These are phyloP conservation scores for Pipa parva DNA, from an alignment of 2,113 vertebrate genomes.

Conservation along the genomic window DNA sequence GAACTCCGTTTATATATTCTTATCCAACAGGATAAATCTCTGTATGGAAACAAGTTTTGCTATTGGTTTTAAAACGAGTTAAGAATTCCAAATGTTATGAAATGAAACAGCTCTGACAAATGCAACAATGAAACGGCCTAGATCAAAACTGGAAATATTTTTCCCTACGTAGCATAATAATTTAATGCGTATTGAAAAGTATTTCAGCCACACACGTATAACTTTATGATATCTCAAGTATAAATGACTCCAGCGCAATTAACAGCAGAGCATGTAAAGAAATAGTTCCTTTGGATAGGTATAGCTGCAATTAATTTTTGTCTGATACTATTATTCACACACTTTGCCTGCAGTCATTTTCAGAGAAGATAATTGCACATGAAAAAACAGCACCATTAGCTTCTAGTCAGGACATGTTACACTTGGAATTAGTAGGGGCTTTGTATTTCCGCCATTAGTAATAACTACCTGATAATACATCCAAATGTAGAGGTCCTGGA, in stretches of 20 bases:
- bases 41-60: no score
- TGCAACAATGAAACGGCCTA: neutral
- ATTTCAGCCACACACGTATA: constrained; percentile 6
- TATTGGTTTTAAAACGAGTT: no score
- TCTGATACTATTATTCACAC: constrained; percentile 23
- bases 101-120: neutral
- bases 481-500: constrained; percentile 8
- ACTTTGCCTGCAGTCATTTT: constrained; percentile 20
- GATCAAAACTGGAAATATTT: neutral
- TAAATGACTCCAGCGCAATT: constrained; percentile 18
- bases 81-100: neutral
- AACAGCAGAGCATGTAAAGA: constrained; percentile 3
- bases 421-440: constrained; percentile 24
- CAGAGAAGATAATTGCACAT: constrained; percentile 38
- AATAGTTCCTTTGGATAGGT: constrained; percentile 3
- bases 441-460: constrained; percentile 35
- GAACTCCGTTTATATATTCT: no score
- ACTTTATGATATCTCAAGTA: constrained; percentile 1
- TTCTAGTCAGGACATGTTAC: constrained; percentile 39
- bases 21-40: no score
- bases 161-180: neutral
- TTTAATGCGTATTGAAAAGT: constrained; percentile 3
- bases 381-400: constrained; percentile 21
- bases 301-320: constrained; percentile 25
- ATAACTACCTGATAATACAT: constrained; percentile 27